phyloP scores from a whole-genome alignment of 2,888 invertebrate species.

The Sarcophaga rosellei region DNA sequence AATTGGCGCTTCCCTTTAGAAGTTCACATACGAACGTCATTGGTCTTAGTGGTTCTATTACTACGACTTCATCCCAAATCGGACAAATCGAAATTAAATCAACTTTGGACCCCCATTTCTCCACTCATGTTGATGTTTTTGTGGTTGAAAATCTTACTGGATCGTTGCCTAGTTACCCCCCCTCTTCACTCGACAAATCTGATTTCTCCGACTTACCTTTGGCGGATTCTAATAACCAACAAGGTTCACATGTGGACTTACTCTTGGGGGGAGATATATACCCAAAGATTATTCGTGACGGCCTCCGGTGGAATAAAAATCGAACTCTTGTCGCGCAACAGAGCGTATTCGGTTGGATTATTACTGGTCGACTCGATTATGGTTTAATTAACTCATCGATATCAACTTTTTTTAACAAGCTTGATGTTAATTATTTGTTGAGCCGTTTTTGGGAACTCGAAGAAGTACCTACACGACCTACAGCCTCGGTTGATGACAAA shows the following conservation, averaged over 20 bases:
- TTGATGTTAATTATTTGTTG: neutral
- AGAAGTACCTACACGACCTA: neutral
- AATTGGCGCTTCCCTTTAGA: neutral
- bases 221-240: neutral
- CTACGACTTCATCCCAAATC: neutral
- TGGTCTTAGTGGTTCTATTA: neutral
- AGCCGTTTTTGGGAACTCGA: neutral
- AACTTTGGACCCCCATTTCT: neutral
- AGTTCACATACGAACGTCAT: neutral
- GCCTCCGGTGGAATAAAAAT: neutral
- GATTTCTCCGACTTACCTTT: neutral
- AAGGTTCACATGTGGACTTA: neutral
- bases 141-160: neutral
- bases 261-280: neutral
- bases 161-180: neutral
- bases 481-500: neutral
- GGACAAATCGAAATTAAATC: neutral
- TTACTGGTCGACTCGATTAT: neutral
- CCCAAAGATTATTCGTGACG: neutral
- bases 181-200: neutral
- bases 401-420: neutral
- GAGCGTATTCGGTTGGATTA: neutral
- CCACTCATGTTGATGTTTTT: neutral
- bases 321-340: neutral
- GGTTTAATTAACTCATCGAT: neutral